Percentiles rank a stretch among this genome's conserved stretches.
These are phyloP conservation scores for Pasiphila rectangulata DNA, from an alignment of 2,888 invertebrate species.

Conservation along the genomic window DNA sequence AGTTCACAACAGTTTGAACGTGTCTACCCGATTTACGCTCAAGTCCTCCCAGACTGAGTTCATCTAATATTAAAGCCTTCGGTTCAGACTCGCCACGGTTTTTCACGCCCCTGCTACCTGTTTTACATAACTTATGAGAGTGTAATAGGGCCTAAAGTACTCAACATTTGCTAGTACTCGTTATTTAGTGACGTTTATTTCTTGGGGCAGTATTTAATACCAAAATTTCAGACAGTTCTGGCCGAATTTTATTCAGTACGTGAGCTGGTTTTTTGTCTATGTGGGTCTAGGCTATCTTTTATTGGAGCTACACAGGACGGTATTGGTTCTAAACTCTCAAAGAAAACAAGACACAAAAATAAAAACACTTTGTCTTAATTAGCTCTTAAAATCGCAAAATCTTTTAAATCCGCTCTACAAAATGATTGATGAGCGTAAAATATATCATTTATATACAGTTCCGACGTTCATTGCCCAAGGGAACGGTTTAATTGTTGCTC, in stretches of 20 bases:
- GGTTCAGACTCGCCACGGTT: conserved; percentile 59
- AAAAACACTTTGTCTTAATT: background rate
- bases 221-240: conserved; percentile 22
- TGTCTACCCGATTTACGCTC: conserved; percentile 62
- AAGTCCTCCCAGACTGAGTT: conserved; percentile 58
- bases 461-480: conserved; percentile 33
- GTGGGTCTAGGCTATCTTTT: no score
- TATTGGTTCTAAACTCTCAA: no score
- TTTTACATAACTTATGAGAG: conserved; percentile 72
- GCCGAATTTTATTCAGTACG: no score
- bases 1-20: conserved; percentile 63
- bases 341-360: background rate
- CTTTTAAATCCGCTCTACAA: conserved; percentile 9
- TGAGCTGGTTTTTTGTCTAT: no score
- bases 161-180: conserved; percentile 57
- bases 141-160: conserved; percentile 70
- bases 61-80: conserved; percentile 71
- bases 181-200: conserved; percentile 54
- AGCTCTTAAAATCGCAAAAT: conserved; percentile 1
- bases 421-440: conserved; percentile 25
- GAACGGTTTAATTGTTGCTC: conserved; percentile 54
- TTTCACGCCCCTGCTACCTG: conserved; percentile 69
- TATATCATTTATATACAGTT: conserved; percentile 27
- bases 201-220: conserved; percentile 56
- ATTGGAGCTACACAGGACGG: no score